phyloP scores from a whole-genome alignment of 2,797 vertebrate species.

The Enteromius thamalakanensis region DNA sequence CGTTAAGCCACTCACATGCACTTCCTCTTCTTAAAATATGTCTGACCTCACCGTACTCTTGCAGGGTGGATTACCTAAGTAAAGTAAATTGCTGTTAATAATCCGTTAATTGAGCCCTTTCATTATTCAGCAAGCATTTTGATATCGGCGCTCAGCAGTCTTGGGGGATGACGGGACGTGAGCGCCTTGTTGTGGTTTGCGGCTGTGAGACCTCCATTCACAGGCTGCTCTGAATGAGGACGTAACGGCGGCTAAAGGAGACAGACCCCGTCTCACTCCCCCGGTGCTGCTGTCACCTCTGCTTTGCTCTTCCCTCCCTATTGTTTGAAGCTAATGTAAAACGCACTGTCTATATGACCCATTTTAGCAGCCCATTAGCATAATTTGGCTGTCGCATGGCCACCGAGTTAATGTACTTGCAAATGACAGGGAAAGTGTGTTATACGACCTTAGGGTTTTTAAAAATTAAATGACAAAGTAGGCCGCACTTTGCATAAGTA shows the following conservation, averaged over 20 bases:
- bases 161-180: constrained; percentile 31
- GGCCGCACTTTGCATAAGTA: constrained; percentile 81
- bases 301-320: constrained; percentile 75
- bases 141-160: constrained; percentile 44
- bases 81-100: constrained; percentile 60
- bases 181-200: constrained; percentile 44
- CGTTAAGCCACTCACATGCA: too few species aligned
- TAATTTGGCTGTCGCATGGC: constrained; percentile 86
- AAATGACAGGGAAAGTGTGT: constrained; percentile 89
- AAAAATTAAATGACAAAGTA: constrained; percentile 85
- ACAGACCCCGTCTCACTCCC: constrained; percentile 67
- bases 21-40: constrained; percentile 22
- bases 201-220: constrained; percentile 26
- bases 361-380: constrained; percentile 90
- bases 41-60: not conserved
- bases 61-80: constrained; percentile 44
- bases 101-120: constrained; percentile 61
- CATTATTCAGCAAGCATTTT: constrained; percentile 60
- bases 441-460: constrained; percentile 87
- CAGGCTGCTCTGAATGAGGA: constrained; percentile 37
- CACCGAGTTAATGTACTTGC: constrained; percentile 89
- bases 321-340: constrained; percentile 84
- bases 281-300: constrained; percentile 75
- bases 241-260: constrained; percentile 67
- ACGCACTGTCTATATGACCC: constrained; percentile 85